Evolutionary conservation across 2,797 vertebrate species (phyloP), one percentile per base, ranked within the genome.

Genomic region (Adrianichthys oophorus): DNA sequence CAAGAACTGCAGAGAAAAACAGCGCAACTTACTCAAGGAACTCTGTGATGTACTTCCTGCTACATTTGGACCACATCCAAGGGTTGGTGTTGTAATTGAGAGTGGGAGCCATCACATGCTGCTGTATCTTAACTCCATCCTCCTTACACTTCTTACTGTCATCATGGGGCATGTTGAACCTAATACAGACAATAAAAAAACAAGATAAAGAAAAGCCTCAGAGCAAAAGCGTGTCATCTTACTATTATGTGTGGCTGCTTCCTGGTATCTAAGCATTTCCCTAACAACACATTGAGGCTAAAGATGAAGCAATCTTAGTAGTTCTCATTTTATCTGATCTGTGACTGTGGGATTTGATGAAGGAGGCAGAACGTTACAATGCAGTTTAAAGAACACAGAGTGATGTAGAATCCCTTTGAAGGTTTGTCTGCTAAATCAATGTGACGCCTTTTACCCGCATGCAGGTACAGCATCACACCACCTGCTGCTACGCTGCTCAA

Each of bases 11-110:
- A 29, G 14, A 62, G 64, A 45, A 68, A 68, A 73, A 48, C 12
- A 65, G 52, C 18, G 15, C 32, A 55, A 91, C 96, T 92, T 96
- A 99, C 98, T 99, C 98, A 24, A 99, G 92, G 90, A 99, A 99
- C 84, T 99, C 97, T 15, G 98, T 99, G 91, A 99, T 97, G 85
- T 97, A 98, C 91, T 97, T 99, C 80, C 95, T 93, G 89, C 98
- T 99, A 82, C 98, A 99, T 80, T 96, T 98, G 73, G 98, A 99
- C 98, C 98, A 99, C 94, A 97, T 97, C 98, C 98, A 99, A 52
- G 97, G 98, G 68, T 98, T 98, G 83, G 98, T 98, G 86, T 98
- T 93, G 88, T 97, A 97, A 89, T 97, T 99, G 46, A 99, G 68
- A 0, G 96, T 98, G 2, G 97, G 97, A 0, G 98, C 96, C 98